phyloP scores from a whole-genome alignment of 2,113 vertebrate species.

The Nothoprocta pentlandii region DNA sequence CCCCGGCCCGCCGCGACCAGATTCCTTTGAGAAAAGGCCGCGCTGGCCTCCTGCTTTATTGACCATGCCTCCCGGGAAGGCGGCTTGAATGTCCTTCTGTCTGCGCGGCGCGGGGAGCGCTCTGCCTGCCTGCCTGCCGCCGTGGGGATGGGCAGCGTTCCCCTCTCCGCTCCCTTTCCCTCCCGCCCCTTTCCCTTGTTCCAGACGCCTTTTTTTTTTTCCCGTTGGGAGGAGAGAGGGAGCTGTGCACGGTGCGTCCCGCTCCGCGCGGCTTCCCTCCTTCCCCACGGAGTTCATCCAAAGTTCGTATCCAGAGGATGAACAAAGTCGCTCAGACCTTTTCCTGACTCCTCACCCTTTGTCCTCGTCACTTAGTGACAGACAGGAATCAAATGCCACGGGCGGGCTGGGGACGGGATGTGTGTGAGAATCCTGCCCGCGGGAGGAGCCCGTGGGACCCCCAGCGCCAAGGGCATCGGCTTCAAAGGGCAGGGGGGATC shows the following conservation, averaged over 20 bases:
- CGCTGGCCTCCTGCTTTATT: constrained; percentile 76
- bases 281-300: constrained; percentile 89
- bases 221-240: constrained; percentile 1
- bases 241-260: neutral
- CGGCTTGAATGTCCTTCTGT: constrained; percentile 77
- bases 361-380: constrained; percentile 85
- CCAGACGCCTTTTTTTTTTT: neutral
- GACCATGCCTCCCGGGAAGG: constrained; percentile 78
- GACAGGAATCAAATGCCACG: constrained; percentile 82
- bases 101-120: constrained; percentile 77
- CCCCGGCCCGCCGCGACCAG: constrained; percentile 70
- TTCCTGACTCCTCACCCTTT: constrained; percentile 90
- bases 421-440: constrained; percentile 47
- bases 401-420: constrained; percentile 68
- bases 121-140: constrained; percentile 67
- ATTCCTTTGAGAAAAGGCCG: constrained; percentile 68
- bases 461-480: neutral
- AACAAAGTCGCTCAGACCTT: constrained; percentile 89
- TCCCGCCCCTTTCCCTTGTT: constrained; percentile 43
- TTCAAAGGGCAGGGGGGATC: neutral
- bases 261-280: constrained; percentile 67
- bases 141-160: constrained; percentile 60
- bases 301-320: constrained; percentile 92
- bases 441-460: neutral
- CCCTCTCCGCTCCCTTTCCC: neutral